Conservation (phyloP, 1,140 invertebrate genomes). For the Lordiphosa mommai region DNA sequence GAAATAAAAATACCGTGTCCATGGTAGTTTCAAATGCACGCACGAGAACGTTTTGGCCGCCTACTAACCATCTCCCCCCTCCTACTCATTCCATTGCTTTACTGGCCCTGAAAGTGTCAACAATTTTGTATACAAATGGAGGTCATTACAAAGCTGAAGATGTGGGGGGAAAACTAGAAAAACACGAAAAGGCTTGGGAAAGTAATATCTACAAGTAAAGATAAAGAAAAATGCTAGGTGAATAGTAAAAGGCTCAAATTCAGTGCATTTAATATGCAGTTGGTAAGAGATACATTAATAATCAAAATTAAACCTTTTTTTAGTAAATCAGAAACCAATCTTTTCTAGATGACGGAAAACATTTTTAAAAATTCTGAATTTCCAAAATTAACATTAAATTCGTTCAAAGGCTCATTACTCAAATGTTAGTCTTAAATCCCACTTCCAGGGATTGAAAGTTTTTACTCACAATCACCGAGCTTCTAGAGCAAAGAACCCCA, state of each 20-base stretch:
- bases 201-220: slow-evolving; percentile 13
- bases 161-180: slow-evolving; percentile 15
- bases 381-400: too few species aligned
- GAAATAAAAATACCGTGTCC: slow-evolving; percentile 47
- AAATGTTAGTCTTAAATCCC: too few species aligned
- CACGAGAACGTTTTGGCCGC: slow-evolving; percentile 42
- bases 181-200: slow-evolving; percentile 23
- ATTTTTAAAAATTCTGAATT: too few species aligned
- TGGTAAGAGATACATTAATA: too few species aligned
- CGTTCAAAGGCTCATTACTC: too few species aligned
- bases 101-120: slow-evolving; percentile 51
- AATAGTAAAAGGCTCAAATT: not conserved
- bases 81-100: not conserved
- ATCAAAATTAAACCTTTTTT: slow-evolving; percentile 3
- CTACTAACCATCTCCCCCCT: not conserved
- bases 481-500: too few species aligned
- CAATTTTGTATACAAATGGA: slow-evolving; percentile 61
- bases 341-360: too few species aligned
- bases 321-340: not conserved
- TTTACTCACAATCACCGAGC: too few species aligned
- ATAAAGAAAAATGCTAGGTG: not conserved
- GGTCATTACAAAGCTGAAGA: slow-evolving; percentile 44
- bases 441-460: too few species aligned
- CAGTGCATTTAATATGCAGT: slow-evolving; percentile 28
- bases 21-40: slow-evolving; percentile 48